phyloP scores from a whole-genome alignment of 2,888 invertebrate genomes.

The Pardosa pseudoannulata region DNA sequence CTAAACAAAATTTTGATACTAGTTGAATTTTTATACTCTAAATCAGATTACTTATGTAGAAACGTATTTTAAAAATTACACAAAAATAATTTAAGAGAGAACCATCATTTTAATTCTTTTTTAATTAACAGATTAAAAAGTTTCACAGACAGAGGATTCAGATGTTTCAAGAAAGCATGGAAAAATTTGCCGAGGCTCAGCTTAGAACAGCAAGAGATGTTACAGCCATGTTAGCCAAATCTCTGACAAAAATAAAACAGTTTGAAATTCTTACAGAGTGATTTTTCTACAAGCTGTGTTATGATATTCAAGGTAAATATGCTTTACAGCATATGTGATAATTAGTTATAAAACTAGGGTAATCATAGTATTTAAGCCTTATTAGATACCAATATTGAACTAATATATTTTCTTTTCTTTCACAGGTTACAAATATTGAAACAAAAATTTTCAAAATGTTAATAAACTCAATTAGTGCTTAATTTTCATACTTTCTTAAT shows the following conservation, averaged over 20 bases:
- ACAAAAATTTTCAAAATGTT: not conserved
- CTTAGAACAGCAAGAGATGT: constrained; percentile 72
- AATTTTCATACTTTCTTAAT: constrained; percentile 7
- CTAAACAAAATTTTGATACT: too few species aligned
- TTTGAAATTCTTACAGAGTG: constrained; percentile 51
- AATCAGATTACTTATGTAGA: too few species aligned
- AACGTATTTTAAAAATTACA: too few species aligned
- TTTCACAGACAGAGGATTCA: constrained; percentile 71
- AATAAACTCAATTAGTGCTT: not conserved
- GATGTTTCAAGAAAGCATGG: constrained; percentile 66
- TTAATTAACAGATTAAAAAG: constrained; percentile 69
- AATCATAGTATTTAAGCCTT: too few species aligned
- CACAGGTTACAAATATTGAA: not conserved
- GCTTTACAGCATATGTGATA: not conserved
- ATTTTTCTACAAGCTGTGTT: not conserved
- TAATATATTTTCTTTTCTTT: not conserved
- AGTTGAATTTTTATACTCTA: too few species aligned
- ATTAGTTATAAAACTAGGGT: too few species aligned
- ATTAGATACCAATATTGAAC: too few species aligned
- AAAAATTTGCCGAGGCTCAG: constrained; percentile 73
- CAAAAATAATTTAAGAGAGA: too few species aligned
- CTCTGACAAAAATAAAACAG: constrained; percentile 69
- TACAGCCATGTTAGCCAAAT: constrained; percentile 68
- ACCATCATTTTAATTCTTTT: too few species aligned
- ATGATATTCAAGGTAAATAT: not conserved